These are phyloP conservation scores for Tragelaphus oryx DNA, from an alignment of 2,797 vertebrate species.

Conservation along the genomic window DNA sequence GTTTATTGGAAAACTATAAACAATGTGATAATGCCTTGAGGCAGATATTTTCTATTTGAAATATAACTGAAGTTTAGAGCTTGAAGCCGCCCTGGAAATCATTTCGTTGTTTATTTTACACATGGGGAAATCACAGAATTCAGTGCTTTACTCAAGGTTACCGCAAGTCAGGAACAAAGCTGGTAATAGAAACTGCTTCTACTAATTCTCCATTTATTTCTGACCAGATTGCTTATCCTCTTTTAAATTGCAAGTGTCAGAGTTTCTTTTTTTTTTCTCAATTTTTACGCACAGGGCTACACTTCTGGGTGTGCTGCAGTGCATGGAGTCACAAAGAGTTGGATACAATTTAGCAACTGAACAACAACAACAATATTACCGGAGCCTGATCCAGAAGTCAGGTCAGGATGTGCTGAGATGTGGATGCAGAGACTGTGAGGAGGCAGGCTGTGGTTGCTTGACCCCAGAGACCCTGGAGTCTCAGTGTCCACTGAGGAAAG, in stretches of 20 bases:
- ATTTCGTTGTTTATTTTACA: not conserved
- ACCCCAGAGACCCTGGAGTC: fast-evolving
- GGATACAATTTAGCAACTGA: not conserved
- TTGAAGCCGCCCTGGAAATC: not conserved
- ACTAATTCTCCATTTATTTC: not conserved
- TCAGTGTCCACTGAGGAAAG: not conserved
- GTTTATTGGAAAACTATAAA: not conserved
- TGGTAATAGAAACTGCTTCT: not conserved
- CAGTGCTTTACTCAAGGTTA: not conserved
- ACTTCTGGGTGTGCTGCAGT: not conserved
- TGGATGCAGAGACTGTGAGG: fast-evolving
- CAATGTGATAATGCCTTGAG: not conserved
- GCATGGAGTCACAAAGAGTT: not conserved
- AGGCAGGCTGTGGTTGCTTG: fast-evolving
- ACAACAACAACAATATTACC: not conserved
- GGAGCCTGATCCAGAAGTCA: not conserved
- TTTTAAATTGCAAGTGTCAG: not conserved
- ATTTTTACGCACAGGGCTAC: too few relatives aligned
- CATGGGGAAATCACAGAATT: not conserved
- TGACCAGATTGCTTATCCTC: not conserved
- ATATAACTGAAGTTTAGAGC: not conserved
- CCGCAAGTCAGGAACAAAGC: not conserved
- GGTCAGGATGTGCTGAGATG: not conserved
- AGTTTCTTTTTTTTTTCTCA: not conserved
- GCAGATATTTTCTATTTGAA: not conserved